phyloP scores from a whole-genome alignment of 2,888 invertebrate genomes.

The Slavum lentiscoides region DNA sequence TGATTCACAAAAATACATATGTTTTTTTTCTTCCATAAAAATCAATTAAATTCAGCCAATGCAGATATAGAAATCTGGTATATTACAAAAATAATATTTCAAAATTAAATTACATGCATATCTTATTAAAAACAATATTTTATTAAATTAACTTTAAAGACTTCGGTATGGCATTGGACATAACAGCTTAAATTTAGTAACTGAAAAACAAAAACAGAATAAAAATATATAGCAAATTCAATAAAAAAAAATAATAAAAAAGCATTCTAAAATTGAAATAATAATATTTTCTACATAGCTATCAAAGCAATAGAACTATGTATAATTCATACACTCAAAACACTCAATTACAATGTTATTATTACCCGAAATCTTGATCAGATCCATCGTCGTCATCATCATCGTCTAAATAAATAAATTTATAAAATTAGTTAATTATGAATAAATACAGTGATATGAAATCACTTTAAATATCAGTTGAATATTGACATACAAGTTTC shows the following conservation, averaged over 20 bases:
- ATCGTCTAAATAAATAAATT: constrained; percentile 24
- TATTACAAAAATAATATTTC: not conserved
- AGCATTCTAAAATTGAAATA: constrained; percentile 1
- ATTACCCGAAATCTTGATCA: constrained; percentile 51
- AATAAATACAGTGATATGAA: not conserved
- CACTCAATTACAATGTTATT: not conserved
- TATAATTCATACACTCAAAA: not conserved
- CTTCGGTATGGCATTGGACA: constrained; percentile 29
- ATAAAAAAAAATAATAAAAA: constrained; percentile 1
- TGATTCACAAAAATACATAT: too few species aligned
- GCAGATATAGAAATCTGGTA: too few species aligned
- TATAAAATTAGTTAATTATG: not conserved
- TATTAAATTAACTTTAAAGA: constrained; percentile 6
- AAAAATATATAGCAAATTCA: constrained; percentile 7
- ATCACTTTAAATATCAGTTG: not conserved
- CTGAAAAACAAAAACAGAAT: constrained; percentile 44
- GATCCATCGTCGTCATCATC: constrained; percentile 48
- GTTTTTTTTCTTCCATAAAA: too few species aligned
- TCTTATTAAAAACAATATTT: constrained; percentile 12
- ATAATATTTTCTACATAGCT: not conserved
- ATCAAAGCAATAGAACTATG: not conserved
- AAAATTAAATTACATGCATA: constrained; percentile 31
- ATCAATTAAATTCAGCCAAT: too few species aligned
- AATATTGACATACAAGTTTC: constrained; percentile 35
- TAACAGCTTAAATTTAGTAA: constrained; percentile 43